These are phyloP conservation scores for Ploceus nigricollis DNA, from an alignment of 2,113 vertebrate species.

Conservation along the genomic window DNA sequence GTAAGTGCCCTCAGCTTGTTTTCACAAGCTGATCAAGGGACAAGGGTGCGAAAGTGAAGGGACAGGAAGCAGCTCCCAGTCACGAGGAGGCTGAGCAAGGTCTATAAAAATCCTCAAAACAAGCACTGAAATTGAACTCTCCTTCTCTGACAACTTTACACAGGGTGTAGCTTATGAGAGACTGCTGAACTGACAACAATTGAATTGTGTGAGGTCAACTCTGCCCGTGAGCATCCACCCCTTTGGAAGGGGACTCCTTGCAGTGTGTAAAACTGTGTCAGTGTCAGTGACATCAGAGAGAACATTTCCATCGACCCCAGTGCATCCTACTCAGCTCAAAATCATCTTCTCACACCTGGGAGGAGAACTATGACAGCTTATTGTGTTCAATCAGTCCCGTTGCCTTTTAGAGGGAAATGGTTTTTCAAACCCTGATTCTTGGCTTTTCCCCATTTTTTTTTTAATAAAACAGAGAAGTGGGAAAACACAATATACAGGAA, in stretches of 20 bases:
- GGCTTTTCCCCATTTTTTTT: neutral
- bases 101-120: neutral
- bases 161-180: neutral
- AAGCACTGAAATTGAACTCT: neutral
- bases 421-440: neutral
- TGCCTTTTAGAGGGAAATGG: neutral
- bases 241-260: neutral
- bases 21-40: neutral
- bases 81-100: neutral
- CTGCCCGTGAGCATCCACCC: neutral
- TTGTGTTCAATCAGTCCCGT: rapidly evolving
- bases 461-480: neutral
- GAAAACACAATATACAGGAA: neutral
- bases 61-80: neutral
- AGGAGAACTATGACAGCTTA: neutral
- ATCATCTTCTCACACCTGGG: neutral
- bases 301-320: neutral
- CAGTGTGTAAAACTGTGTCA: neutral
- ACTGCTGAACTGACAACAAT: neutral
- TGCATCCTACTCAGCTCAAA: neutral
- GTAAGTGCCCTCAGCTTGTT: neutral
- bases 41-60: neutral
- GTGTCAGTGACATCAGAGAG: neutral
- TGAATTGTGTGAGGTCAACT: neutral
- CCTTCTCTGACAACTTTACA: neutral